phyloP scores from a whole-genome alignment of 2,113 vertebrate species.

The Marmota flaviventris region DNA sequence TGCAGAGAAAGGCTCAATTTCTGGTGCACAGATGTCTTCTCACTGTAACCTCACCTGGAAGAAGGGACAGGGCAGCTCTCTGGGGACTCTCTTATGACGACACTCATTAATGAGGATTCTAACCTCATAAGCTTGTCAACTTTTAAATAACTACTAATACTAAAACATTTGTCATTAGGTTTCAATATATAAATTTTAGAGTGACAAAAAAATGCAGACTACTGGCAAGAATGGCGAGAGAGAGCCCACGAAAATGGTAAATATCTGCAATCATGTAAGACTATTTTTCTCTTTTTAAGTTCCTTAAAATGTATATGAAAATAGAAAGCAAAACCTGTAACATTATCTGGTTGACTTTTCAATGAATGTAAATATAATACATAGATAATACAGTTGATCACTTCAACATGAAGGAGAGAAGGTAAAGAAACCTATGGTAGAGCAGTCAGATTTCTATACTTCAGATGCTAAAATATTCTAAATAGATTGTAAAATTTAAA shows the following conservation, averaged over 20 bases:
- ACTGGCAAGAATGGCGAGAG: not conserved
- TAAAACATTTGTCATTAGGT: not conserved
- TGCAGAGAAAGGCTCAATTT: not conserved
- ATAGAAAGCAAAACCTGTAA: not conserved
- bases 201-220: not conserved
- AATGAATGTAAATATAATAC: not conserved
- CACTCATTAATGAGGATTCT: too few species aligned
- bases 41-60: not conserved
- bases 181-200: not conserved
- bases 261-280: not conserved
- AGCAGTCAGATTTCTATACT: not conserved
- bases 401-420: not conserved
- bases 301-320: not conserved
- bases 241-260: not conserved
- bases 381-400: not conserved
- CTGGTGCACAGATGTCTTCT: not conserved
- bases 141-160: too few species aligned
- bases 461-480: not conserved
- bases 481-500: not conserved
- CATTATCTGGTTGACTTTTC: not conserved
- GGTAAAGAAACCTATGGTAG: fast-evolving
- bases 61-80: not conserved
- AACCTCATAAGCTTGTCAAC: not conserved
- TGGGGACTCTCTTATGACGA: not conserved
- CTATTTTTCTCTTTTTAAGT: not conserved